phyloP scores from a whole-genome alignment of 1,140 invertebrate genomes.

The Archegozetes longisetosus region DNA sequence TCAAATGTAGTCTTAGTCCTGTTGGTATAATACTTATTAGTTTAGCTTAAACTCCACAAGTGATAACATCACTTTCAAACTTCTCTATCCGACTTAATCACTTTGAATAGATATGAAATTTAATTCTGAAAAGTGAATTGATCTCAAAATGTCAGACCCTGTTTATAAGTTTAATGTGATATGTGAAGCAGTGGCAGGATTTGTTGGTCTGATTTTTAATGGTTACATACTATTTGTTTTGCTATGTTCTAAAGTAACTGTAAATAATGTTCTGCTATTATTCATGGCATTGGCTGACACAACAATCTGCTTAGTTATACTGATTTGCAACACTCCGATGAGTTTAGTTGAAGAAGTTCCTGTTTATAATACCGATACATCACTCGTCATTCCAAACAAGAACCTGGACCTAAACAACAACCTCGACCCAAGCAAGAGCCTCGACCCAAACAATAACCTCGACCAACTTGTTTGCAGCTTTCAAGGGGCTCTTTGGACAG shows the following conservation, averaged over 20 bases:
- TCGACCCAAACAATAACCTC: background rate
- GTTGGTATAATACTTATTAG: too few relatives aligned
- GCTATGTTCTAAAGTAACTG: constrained; percentile 29
- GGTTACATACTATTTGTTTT: constrained; percentile 20
- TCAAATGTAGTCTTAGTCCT: too few relatives aligned
- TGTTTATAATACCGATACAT: constrained; percentile 32
- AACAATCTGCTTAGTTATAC: constrained; percentile 42
- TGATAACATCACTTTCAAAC: too few relatives aligned
- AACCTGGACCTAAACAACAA: constrained; percentile 16
- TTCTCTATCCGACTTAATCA: too few relatives aligned
- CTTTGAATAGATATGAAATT: too few relatives aligned
- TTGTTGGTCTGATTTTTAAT: constrained; percentile 20
- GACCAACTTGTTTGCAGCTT: constrained; percentile 33
- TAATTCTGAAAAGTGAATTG: too few relatives aligned
- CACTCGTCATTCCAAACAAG: constrained; percentile 18
- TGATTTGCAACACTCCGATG: constrained; percentile 35
- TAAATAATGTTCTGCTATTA: constrained; percentile 49
- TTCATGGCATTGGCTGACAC: constrained; percentile 50
- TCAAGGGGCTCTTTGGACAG: constrained; percentile 45
- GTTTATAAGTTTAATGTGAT: background rate
- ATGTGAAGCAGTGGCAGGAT: constrained; percentile 9
- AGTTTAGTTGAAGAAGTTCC: constrained; percentile 29
- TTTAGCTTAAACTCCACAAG: too few relatives aligned
- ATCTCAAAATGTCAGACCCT: background rate
- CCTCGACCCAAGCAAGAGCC: constrained; percentile 14